Base-by-base conservation (phyloP, 2,113 vertebrate species). In the Mellivora capensis region DNA sequence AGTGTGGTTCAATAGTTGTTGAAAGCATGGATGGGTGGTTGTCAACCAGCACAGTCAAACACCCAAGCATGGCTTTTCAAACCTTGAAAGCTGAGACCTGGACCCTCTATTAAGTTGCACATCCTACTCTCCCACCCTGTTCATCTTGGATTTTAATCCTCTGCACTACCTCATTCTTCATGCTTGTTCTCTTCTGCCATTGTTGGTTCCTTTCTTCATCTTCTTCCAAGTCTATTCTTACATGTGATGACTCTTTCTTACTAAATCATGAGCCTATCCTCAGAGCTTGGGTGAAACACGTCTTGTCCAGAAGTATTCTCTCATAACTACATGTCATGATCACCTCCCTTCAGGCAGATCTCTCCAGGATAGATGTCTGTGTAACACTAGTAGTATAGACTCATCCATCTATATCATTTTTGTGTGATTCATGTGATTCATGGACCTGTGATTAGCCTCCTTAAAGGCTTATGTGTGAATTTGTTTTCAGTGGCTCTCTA, bases 261-360 rank as follows among this genome's bases (percentile, higher is more conserved):
- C 42, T 34, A 81, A 74, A 81, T 62, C 21, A 54, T 3, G 8
- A 61, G 23, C 23, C 11, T n/a, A 6, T 18, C 57, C 29, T 76
- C 57, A 39, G 23, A 7, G 11, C n/a, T 37, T 42, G 13, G 29
- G 18, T 44, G 44, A 62, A 52, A 47, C 12, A 57, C 7, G 10
- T 69, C 64, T 69, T 59, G 15, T 12, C 27, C 31, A 57, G 31
- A 62, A 27, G 18, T 29, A 42, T 47, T 57, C 25, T 39, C n/a
- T 85, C 1, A 6, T 25, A 44, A 27, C 34, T 7, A 0, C 0
- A 4, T 29, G 39, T 61, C n/a, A 21, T 44, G 7, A 21, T 54
- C 37, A 10, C 49, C 4, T 31, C 13, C 34, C 13, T 39, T 54
- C 21, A 59, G 52, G 17, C 31, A 31, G 23, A n/a, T 42, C 23